Percentiles rank a stretch among this genome's conserved stretches.
Conservation (phyloP, 2,113 vertebrate genomes). For the Scolopax mira region DNA sequence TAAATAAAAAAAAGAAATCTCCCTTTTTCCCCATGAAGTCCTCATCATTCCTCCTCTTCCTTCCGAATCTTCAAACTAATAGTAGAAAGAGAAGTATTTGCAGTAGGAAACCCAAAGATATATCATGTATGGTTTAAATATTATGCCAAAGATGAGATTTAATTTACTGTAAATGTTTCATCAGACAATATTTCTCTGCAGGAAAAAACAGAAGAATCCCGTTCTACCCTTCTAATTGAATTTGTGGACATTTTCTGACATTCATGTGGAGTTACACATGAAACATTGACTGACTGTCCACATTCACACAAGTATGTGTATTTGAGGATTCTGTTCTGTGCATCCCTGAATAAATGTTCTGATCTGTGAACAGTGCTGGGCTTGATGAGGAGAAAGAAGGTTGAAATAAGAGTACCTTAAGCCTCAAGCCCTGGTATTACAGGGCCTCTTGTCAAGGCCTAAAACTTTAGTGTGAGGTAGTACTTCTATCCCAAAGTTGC, state of each 20-base stretch:
- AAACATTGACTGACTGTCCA: not conserved
- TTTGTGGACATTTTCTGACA: not conserved
- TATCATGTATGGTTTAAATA: not conserved
- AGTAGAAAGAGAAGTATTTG: not conserved
- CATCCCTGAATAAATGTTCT: not conserved
- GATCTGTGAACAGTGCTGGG: not conserved
- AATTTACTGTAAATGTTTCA: not conserved
- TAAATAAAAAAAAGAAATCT: not conserved
- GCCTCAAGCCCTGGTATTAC: not conserved
- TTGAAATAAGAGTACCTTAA: not conserved
- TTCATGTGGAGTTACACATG: not conserved
- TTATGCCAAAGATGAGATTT: not conserved
- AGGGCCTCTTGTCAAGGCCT: not conserved
- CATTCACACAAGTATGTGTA: not conserved
- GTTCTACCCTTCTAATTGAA: slow-evolving; percentile 2
- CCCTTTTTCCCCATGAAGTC: not conserved
- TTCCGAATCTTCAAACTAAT: not conserved
- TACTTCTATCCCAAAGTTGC: not conserved
- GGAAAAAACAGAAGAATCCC: not conserved
- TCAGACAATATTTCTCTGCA: not conserved
- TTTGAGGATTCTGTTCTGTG: not conserved
- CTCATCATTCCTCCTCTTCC: not conserved
- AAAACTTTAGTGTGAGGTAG: not conserved
- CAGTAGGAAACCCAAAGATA: not conserved
- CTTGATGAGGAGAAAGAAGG: not conserved